Evolutionary conservation across 2,888 invertebrate species (phyloP), one percentile per base, ranked within the genome.

Genomic region (Hypena proboscidalis): DNA sequence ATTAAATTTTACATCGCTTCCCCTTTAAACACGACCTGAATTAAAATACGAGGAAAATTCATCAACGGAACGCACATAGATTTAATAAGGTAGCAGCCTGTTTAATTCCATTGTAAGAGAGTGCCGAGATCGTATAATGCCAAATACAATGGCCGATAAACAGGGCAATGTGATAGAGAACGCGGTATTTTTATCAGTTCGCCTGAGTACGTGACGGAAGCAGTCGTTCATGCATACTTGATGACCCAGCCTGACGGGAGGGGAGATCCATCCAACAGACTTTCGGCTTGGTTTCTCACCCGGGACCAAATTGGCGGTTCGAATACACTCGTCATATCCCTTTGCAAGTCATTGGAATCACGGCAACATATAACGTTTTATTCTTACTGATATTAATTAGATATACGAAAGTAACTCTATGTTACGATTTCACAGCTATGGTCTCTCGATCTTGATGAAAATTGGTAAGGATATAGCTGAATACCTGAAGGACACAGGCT

Each of bases 191-290:
- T 58, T 57, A 60, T 60, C 50, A 58, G 50, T 58, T 59, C 45
- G 49, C 50, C 53, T 58, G 44, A 54, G 58, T 30, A 47, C 42
- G 45, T 51, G 50, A 46, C 78, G 80, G 82, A 81, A 79, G 69
- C 73, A 69, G 64, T 51, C 79, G 68, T 66, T 77, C 81, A 75
- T 77, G 77, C 72, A 79, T 77, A 79, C 74, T 74, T 81, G 74
- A 83, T 80, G 74, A 68, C 63, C 68, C 71, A 59, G 67, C 70
- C 70, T 47, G 65, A 60, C 59, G 58, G 57, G 60, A 60, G 65
- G 60, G 61, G 70, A 68, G 69, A 68, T 61, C 36, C 40, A 53
- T 37, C 54, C 50, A 42, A 55, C 56, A 52, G 59, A 63, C 42
- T 58, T 57, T 33, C 54, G 54, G 55, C 38, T 43, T 58, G 47